Evolutionary conservation across 2,113 vertebrate species (phyloP).

Genomic region (Bufo bufo): DNA sequence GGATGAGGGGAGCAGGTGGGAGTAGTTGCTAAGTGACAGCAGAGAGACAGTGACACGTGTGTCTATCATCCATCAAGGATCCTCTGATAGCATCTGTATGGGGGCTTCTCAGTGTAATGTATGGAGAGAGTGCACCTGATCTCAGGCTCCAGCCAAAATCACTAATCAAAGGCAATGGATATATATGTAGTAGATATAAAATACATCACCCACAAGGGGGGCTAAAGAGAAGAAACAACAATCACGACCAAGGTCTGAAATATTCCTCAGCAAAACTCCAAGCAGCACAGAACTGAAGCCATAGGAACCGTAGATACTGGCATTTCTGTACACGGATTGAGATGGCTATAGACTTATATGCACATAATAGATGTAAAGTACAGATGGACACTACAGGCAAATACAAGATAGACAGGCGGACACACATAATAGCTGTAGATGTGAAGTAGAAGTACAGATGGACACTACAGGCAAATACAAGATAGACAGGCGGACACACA

Average conservation of each 20-base stretch:
- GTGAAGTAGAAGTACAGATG: no score
- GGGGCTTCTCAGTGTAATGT: conserved; percentile 20
- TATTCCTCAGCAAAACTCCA: not conserved
- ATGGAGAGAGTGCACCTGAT: conserved; percentile 38
- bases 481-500: no score
- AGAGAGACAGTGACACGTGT: conserved; percentile 59
- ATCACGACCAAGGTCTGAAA: not conserved
- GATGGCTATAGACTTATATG: no score
- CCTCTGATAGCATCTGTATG: conserved; percentile 39
- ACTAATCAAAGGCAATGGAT: not conserved
- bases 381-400: no score
- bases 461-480: no score
- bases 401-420: no score
- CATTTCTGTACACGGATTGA: not conserved
- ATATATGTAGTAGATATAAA: not conserved
- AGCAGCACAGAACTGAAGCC: not conserved
- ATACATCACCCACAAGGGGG: not conserved
- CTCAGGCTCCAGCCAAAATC: not conserved
- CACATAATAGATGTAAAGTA: no score
- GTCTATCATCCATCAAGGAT: conserved; percentile 56
- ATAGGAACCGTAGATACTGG: not conserved
- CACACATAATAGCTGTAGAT: no score
- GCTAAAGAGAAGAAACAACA: not conserved
- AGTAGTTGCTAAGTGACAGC: conserved; percentile 64
- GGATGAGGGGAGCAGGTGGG: conserved; percentile 58